Percentiles rank a stretch among this genome's conserved stretches.
These are phyloP conservation scores for Scaptomyza flava DNA, from an alignment of 2,888 invertebrate species.

Conservation along the genomic window DNA sequence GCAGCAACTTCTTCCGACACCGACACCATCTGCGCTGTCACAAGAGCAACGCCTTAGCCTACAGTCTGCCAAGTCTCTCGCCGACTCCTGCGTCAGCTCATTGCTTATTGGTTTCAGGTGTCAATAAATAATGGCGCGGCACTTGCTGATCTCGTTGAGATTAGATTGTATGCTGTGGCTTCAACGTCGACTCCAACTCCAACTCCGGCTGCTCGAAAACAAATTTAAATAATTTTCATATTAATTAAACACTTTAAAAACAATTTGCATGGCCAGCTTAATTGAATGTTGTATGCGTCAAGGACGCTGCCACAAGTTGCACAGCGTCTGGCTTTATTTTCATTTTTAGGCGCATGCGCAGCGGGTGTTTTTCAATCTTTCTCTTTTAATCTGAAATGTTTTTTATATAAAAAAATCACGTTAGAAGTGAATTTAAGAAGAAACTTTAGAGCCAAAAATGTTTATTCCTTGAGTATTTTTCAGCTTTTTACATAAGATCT, in stretches of 20 bases:
- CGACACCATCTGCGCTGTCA: slow-evolving; percentile 72
- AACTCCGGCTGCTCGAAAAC: slow-evolving; percentile 9
- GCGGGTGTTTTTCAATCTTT: background rate
- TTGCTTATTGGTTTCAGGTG: slow-evolving; percentile 81
- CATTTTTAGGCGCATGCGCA: background rate
- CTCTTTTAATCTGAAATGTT: background rate
- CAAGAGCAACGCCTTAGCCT: slow-evolving; percentile 68
- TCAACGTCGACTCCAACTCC: slow-evolving; percentile 1
- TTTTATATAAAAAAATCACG: too few relatives aligned
- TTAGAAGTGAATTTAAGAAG: too few relatives aligned
- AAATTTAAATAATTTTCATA: slow-evolving; percentile 73
- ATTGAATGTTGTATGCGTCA: slow-evolving; percentile 17
- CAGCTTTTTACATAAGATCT: too few relatives aligned
- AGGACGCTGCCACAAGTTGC: slow-evolving; percentile 4
- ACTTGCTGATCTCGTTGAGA: slow-evolving; percentile 82
- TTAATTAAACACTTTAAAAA: slow-evolving; percentile 77
- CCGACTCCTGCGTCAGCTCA: slow-evolving; percentile 10
- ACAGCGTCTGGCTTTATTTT: background rate
- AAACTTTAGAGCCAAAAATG: too few relatives aligned
- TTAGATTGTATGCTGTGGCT: slow-evolving; percentile 55
- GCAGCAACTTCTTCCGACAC: slow-evolving; percentile 32
- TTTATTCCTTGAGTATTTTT: too few relatives aligned
- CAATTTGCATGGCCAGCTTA: slow-evolving; percentile 66
- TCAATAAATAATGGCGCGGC: slow-evolving; percentile 83
- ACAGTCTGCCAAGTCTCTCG: slow-evolving; percentile 11